Evolutionary conservation across 1,140 invertebrate genomes (phyloP), one percentile per base, ranked within the genome.

Genomic region (Tetragnatha versicolor): DNA sequence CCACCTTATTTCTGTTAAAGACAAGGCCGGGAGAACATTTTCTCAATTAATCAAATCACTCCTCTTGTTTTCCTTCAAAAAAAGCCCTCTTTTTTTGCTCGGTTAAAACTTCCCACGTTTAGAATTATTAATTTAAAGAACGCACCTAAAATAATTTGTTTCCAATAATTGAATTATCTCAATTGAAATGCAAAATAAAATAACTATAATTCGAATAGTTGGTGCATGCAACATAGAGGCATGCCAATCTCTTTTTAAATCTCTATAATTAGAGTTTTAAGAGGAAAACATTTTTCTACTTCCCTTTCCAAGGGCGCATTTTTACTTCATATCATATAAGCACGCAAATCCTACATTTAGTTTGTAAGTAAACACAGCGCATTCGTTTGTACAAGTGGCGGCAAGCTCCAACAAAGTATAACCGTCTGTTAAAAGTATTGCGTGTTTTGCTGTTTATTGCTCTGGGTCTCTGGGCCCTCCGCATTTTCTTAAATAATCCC

Each of bases 311-410:
- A 37, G 47, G 35, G 27, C 35, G 45, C 35, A 60, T 60, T 73
- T 73, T 73, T 73, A 12, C 55, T 73, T 60, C 70, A 73, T 73
- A 73, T 73, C 61, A 73, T n/a, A 20, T 47, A 27, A 37, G 7
- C 70, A 73, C 70, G 70, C 70, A 61, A 73, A 73, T 73, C 35
- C 55, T 27, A 73, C 53, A 73, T 73, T 73, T 73, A 73, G 70
- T 53, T 42, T 53, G 29, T 37, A 70, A 70, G 47, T 31, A 60
- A 73, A 68, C n/a, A n/a, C 42, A 49, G 45, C 39, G 14, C 5
- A 47, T 68, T 47, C 20, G 37, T 45, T 27, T 65, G 49, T 25
- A 55, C 39, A 51, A 31, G 5, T 70, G 68, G 10, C 39, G 35
- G 17, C 45, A 25, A 53, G 49, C 10, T 53, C 25, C 49, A 22